Evolutionary conservation across 2,113 vertebrate genomes (phyloP), one percentile per base, ranked within the genome.

Genomic region (Pyxicephalus adspersus): DNA sequence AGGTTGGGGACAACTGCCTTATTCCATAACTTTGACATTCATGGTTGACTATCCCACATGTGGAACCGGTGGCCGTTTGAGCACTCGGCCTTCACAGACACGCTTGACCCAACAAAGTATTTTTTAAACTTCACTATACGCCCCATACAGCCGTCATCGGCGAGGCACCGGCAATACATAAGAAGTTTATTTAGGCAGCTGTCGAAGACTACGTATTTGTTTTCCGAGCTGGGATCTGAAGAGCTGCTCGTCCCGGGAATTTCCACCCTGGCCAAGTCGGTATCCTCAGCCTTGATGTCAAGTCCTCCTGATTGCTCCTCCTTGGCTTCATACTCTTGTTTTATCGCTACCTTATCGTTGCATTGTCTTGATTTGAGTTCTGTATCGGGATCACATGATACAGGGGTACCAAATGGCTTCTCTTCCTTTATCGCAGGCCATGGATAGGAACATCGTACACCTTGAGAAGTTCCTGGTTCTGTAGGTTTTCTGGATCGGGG

Each of bases 61-160:
- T 63, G 60, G 8, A 63, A 63, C 11, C 0, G 13, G 17, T 63
- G 60, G 19, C 60, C 60, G 11, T 18, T 63, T 5, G 60, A 63
- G 60, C 60, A 63, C 60, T 63, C n/a, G 11, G 60, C 60, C 19
- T 63, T 63, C 17, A 63, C 60, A 3, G 60, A 63, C 60, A 63
- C 25, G 26, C 25, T 28, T 4, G 60, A 63, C n/a, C 60, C 60
- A 63, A 63, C n/a, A n/a, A 63, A 63, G 25, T 17, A 28, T 28
- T 63, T 63, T 28, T 63, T 63, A 28, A 28, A 63, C 15, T n/a
- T 9, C 11, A 17, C 26, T 26, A 63, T 28, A 3, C 25, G 25
- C 11, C 60, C 60, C 5, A 28, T 15, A 63, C 60, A 63, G 26
- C 26, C 11, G 11, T 63, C 60, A 1, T 63, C 6, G 11, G 23